These are phyloP conservation scores for Trissoscelio sp. DNA, from an alignment of 2,888 invertebrate genomes.

Conservation along the genomic window DNA sequence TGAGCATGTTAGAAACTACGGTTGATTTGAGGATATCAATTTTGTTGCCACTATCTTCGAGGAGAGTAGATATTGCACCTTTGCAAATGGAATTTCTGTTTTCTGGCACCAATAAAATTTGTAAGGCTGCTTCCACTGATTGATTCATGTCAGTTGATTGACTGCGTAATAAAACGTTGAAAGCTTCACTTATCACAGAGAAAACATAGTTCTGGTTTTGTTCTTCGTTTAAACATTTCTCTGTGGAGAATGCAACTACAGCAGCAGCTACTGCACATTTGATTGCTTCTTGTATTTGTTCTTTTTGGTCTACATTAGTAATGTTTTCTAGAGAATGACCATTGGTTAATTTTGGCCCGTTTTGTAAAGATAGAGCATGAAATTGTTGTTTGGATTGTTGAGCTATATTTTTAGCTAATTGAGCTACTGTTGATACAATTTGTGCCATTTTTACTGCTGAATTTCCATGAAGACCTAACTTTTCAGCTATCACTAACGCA, in stretches of 20 bases:
- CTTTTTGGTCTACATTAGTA: no score
- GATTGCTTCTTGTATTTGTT: constrained; percentile 75
- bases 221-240: constrained; percentile 66
- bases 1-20: constrained; percentile 84
- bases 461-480: constrained; percentile 80
- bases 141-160: constrained; percentile 73
- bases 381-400: constrained; percentile 69
- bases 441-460: constrained; percentile 83
- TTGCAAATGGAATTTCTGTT: constrained; percentile 78
- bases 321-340: no score
- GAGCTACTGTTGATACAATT: constrained; percentile 81
- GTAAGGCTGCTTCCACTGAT: constrained; percentile 77
- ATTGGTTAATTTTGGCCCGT: constrained; percentile 67
- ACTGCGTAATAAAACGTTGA: constrained; percentile 76
- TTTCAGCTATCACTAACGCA: constrained; percentile 79
- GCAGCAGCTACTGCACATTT: constrained; percentile 78
- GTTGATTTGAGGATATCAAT: constrained; percentile 87
- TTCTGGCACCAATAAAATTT: constrained; percentile 76
- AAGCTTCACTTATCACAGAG: constrained; percentile 80
- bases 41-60: constrained; percentile 84
- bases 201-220: constrained; percentile 74
- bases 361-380: constrained; percentile 38
- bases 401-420: constrained; percentile 79
- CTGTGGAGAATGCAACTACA: constrained; percentile 74
- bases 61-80: constrained; percentile 75